phyloP scores from a whole-genome alignment of 2,113 vertebrate species.

The Saccopteryx leptura region DNA sequence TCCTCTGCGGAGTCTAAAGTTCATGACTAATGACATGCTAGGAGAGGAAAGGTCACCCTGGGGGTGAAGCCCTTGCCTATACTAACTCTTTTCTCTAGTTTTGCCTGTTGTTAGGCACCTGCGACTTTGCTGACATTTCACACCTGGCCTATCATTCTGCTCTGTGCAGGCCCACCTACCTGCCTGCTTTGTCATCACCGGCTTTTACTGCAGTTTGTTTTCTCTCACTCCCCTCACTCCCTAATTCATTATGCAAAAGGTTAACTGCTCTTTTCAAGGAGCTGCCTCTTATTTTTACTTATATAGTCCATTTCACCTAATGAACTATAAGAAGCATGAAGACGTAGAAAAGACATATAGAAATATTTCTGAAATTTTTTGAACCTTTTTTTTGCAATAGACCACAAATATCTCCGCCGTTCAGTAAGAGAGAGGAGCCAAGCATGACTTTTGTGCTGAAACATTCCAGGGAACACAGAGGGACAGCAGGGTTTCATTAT shows the following conservation, averaged over 20 bases:
- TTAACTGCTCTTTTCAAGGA: background rate
- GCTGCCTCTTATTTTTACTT: background rate
- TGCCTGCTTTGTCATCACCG: background rate
- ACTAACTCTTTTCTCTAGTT: background rate
- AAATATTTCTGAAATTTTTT: background rate
- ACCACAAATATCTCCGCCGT: background rate
- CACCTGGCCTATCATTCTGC: background rate
- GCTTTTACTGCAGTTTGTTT: background rate
- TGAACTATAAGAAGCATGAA: background rate
- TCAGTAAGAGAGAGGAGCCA: background rate
- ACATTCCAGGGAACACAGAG: background rate
- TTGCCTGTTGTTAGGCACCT: background rate
- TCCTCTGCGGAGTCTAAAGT: background rate
- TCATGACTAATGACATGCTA: background rate
- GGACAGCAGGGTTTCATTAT: background rate
- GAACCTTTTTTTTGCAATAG: background rate
- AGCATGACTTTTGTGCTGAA: background rate
- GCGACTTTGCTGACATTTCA: background rate
- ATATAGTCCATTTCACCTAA: background rate
- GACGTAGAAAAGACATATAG: background rate
- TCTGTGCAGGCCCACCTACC: background rate
- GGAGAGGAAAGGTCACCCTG: background rate
- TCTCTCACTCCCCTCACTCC: accelerated
- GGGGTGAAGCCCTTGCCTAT: background rate
- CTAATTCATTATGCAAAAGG: background rate